Conservation (phyloP, 2,888 invertebrate genomes). For the Physocephala rufipes region DNA sequence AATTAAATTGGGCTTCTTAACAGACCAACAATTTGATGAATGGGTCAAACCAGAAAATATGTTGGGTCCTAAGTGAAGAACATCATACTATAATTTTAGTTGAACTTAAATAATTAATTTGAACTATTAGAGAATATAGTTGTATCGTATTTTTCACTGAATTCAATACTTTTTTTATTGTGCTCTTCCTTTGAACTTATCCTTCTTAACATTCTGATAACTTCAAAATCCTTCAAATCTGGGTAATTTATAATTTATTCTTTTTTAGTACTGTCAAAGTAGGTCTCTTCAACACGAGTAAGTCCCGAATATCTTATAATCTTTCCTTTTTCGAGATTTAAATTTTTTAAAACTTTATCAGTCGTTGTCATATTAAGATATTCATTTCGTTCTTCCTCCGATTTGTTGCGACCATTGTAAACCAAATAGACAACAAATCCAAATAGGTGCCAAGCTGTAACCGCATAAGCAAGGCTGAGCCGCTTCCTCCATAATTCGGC, state of each 20-base stretch:
- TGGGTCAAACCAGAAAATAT: conserved; percentile 92
- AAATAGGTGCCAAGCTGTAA: conserved; percentile 79
- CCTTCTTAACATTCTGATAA: too few species aligned
- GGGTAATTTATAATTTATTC: conserved; percentile 25
- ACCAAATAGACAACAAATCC: conserved; percentile 72
- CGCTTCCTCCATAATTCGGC: conserved; percentile 72
- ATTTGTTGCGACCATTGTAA: conserved; percentile 72
- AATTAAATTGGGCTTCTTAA: conserved; percentile 80
- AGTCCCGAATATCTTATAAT: conserved; percentile 60
- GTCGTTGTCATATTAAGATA: conserved; percentile 69
- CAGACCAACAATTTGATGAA: conserved; percentile 82
- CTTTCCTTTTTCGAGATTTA: conserved; percentile 62
- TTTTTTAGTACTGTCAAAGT: conserved; percentile 51
- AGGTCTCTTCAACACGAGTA: conserved; percentile 54
- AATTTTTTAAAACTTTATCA: conserved; percentile 55
- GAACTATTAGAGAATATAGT: too few species aligned
- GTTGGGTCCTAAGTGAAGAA: conserved; percentile 72
- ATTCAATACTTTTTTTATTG: not conserved
- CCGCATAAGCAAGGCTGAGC: conserved; percentile 71
- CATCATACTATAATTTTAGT: too few species aligned
- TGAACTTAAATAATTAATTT: too few species aligned
- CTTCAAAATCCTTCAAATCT: not conserved
- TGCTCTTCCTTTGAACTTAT: too few species aligned
- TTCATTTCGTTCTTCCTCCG: conserved; percentile 75
- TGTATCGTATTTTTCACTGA: too few species aligned